Percentiles rank a stretch among this genome's conserved stretches.
These are phyloP conservation scores for Amphipyra berbera DNA, from an alignment of 2,888 invertebrate genomes.

Conservation along the genomic window DNA sequence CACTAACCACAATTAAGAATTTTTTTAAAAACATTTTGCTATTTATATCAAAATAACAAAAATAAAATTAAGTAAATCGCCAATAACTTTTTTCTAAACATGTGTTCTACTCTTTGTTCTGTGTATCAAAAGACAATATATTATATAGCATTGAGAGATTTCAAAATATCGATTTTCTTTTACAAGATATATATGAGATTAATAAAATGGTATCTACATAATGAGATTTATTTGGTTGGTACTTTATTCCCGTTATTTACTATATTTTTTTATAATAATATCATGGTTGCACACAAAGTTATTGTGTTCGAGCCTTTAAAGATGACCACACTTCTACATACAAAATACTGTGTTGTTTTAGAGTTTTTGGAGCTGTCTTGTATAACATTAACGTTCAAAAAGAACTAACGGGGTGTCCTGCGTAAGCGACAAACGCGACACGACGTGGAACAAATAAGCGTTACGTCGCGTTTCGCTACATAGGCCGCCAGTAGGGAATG, in stretches of 20 bases:
- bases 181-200: neutral
- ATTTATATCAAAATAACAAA: slow-evolving; percentile 20
- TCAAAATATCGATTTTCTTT: neutral
- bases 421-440: too few relatives aligned
- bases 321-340: neutral
- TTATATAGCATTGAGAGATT: slow-evolving; percentile 1
- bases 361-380: too few relatives aligned
- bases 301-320: neutral
- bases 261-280: too few relatives aligned
- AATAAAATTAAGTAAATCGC: slow-evolving; percentile 47
- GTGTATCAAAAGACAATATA: neutral
- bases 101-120: slow-evolving; percentile 19
- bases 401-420: too few relatives aligned
- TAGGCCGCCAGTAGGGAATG: too few relatives aligned
- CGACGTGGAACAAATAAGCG: too few relatives aligned
- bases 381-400: too few relatives aligned
- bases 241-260: slow-evolving; percentile 17
- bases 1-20: too few relatives aligned
- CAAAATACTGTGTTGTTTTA: too few relatives aligned
- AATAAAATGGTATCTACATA: slow-evolving; percentile 1
- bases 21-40: too few relatives aligned
- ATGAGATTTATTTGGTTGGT: slow-evolving; percentile 31
- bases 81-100: slow-evolving; percentile 34
- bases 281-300: too few relatives aligned
- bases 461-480: too few relatives aligned